Evolutionary conservation across 2,888 invertebrate species (phyloP).

Genomic region (Clunio marinus): DNA sequence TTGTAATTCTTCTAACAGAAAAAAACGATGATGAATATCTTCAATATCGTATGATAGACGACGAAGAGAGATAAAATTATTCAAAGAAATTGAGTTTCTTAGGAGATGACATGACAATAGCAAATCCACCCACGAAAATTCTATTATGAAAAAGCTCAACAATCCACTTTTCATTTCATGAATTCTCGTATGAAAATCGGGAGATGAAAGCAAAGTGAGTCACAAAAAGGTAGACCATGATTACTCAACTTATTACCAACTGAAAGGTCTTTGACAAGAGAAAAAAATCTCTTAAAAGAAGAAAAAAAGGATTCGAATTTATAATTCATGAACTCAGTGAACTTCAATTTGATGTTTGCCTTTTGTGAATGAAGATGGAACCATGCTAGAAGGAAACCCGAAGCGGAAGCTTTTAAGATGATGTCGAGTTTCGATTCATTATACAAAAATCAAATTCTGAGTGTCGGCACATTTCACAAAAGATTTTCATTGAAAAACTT

Average conservation of each 20-base stretch:
- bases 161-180: not conserved
- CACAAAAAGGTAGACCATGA: too few relatives aligned
- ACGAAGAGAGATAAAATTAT: not conserved
- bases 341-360: not conserved
- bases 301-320: not conserved
- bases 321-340: not conserved
- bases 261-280: not conserved
- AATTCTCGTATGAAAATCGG: not conserved
- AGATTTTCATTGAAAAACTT: not conserved
- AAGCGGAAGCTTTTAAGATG: too few relatives aligned
- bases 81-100: not conserved
- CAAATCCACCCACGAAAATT: not conserved
- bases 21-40: too few relatives aligned
- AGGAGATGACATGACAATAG: slow-evolving; percentile 12
- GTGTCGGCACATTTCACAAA: too few relatives aligned
- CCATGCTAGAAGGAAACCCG: too few relatives aligned
- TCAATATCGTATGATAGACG: not conserved
- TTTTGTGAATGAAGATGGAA: too few relatives aligned
- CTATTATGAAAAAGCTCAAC: slow-evolving; percentile 11
- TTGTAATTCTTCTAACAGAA: too few relatives aligned
- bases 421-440: too few relatives aligned
- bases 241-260: slow-evolving; percentile 5
- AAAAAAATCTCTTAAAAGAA: not conserved
- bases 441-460: too few relatives aligned
- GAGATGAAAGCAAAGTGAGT: not conserved